Percentiles rank a stretch among this genome's conserved stretches.
These are phyloP conservation scores for Xenus cinereus DNA, from an alignment of 2,113 vertebrate species.

Conservation along the genomic window DNA sequence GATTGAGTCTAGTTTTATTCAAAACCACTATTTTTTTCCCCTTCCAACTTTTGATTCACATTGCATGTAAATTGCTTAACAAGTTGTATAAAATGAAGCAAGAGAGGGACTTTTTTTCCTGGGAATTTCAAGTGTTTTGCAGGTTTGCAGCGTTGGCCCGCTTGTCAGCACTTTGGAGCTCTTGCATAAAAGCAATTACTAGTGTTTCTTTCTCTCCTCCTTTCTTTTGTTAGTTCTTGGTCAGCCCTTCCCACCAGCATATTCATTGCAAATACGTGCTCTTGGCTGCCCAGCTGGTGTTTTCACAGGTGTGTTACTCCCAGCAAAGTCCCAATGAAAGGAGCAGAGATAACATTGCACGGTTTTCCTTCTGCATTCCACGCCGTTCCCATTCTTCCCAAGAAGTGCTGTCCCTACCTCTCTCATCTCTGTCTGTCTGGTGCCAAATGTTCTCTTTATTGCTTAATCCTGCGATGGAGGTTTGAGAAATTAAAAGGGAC, in stretches of 20 bases:
- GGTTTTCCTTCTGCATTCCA: conserved; percentile 20
- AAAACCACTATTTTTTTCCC: not conserved
- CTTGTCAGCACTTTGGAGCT: not conserved
- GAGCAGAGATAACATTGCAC: not conserved
- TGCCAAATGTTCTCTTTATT: not conserved
- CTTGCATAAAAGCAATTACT: not conserved
- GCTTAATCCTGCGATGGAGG: not conserved
- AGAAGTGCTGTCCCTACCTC: not conserved
- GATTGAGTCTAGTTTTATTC: not conserved
- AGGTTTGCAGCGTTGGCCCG: not conserved
- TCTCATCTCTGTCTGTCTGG: not conserved
- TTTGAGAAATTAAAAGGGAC: not conserved
- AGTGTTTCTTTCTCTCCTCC: not conserved
- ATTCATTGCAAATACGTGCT: not conserved
- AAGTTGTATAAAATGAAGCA: not conserved
- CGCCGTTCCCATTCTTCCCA: not conserved
- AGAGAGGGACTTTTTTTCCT: not conserved
- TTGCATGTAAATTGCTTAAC: not conserved
- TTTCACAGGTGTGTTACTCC: conserved; percentile 14
- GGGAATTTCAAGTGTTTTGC: not conserved
- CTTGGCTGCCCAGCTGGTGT: conserved; percentile 21
- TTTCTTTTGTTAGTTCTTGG: not conserved
- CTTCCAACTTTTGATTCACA: not conserved
- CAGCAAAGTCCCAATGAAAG: not conserved
- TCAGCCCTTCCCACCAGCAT: not conserved